Evolutionary conservation across 2,113 vertebrate species (phyloP).

Genomic region (Connochaetes taurinus): DNA sequence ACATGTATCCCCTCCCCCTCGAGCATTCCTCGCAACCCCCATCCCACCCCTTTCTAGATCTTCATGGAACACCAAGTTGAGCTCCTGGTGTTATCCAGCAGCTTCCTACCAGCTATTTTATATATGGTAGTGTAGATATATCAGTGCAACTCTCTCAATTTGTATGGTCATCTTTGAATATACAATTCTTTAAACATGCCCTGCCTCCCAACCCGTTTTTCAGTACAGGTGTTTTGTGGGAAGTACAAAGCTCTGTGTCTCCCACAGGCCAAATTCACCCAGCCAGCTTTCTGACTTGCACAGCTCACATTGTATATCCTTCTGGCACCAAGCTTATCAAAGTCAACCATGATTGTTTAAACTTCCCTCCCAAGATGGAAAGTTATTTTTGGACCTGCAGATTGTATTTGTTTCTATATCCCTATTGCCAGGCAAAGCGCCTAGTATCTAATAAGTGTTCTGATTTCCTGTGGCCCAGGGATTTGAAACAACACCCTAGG

Average conservation of each 20-base stretch:
- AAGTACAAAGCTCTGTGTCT: background rate
- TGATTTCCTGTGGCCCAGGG: background rate
- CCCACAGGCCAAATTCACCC: background rate
- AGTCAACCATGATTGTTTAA: fast-evolving
- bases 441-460: background rate
- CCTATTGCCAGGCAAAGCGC: background rate
- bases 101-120: background rate
- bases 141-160: background rate
- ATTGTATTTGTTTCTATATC: background rate
- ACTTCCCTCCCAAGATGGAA: background rate
- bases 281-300: background rate
- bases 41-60: background rate
- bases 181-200: background rate
- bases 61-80: background rate
- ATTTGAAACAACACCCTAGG: background rate
- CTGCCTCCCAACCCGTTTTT: background rate
- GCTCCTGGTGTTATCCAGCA: background rate
- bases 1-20: background rate
- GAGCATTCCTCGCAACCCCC: background rate
- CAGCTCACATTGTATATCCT: fast-evolving
- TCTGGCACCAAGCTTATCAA: background rate
- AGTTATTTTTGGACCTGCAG: background rate
- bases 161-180: background rate
- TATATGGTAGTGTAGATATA: background rate
- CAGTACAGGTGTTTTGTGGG: background rate